These are phyloP conservation scores for Amyelois transitella DNA, from an alignment of 1,140 invertebrate genomes.

Conservation along the genomic window DNA sequence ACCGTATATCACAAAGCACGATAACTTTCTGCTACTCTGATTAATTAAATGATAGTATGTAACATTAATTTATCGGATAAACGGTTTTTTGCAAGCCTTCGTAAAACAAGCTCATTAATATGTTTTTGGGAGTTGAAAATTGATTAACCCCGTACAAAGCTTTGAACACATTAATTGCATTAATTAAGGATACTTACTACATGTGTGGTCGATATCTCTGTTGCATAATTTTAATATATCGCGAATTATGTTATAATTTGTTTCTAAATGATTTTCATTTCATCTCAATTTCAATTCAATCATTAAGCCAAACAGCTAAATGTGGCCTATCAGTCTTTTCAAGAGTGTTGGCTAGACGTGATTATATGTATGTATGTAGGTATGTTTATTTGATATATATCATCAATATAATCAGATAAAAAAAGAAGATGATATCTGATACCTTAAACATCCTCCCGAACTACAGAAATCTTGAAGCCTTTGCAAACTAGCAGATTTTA, in stretches of 20 bases:
- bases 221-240: not conserved
- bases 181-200: not conserved
- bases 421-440: too few species aligned
- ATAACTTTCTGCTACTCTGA: constrained; percentile 38
- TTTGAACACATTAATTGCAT: constrained; percentile 1
- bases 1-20: constrained; percentile 29
- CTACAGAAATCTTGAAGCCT: too few species aligned
- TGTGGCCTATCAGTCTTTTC: too few species aligned
- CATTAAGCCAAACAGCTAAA: too few species aligned
- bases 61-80: constrained; percentile 38
- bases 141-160: constrained; percentile 3
- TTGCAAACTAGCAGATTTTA: too few species aligned
- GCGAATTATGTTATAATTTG: not conserved
- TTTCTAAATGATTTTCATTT: not conserved
- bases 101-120: constrained; percentile 33
- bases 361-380: too few species aligned
- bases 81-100: constrained; percentile 22
- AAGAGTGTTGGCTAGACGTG: too few species aligned
- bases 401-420: too few species aligned
- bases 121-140: constrained; percentile 7
- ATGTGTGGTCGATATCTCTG: constrained; percentile 9
- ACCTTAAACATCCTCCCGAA: too few species aligned
- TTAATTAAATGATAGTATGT: constrained; percentile 50
- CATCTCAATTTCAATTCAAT: not conserved
- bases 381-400: too few species aligned